A percentile compares a stretch with the other conserved stretches of the same genome.
Evolutionary conservation across 23 tunicate species (phyloP).

Genomic region (Oikopleura vanhoeffeni): DNA sequence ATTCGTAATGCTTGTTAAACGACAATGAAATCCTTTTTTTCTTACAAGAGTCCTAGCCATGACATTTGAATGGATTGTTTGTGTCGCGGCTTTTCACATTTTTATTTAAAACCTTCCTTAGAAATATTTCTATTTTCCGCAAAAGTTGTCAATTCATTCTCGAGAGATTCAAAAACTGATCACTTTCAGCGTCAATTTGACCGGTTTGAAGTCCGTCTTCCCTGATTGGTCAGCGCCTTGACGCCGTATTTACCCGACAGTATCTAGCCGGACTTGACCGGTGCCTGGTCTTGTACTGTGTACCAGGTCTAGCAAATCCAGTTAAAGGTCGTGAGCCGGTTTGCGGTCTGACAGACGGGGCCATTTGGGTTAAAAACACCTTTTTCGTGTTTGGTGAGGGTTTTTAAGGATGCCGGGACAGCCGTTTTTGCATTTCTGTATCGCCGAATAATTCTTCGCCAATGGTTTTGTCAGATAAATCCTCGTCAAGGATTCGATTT

Average conservation of each 20-base stretch:
- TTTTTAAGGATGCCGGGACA: background rate
- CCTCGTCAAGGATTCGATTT: background rate
- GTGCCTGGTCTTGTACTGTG: background rate
- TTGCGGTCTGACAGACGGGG: background rate
- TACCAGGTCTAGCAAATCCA: background rate
- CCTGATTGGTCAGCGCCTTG: background rate
- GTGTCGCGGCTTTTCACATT: too few relatives aligned
- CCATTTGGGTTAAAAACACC: background rate
- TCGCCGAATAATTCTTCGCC: background rate
- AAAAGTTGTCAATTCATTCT: background rate
- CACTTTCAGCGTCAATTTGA: background rate
- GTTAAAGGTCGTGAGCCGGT: background rate
- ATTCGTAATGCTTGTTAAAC: too few relatives aligned
- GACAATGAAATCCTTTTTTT: too few relatives aligned
- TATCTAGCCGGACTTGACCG: background rate
- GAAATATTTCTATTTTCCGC: background rate
- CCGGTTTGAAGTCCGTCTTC: background rate
- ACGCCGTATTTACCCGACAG: background rate
- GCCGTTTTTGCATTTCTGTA: background rate
- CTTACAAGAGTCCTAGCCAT: too few relatives aligned
- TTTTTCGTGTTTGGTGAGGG: background rate
- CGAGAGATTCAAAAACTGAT: background rate
- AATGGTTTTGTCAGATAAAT: background rate
- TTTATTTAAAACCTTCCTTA: too few relatives aligned
- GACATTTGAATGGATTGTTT: too few relatives aligned